Percentiles rank a stretch among this genome's conserved stretches.
Evolutionary conservation across 1,140 invertebrate genomes (phyloP).

Genomic region (Solenopsis fugax): DNA sequence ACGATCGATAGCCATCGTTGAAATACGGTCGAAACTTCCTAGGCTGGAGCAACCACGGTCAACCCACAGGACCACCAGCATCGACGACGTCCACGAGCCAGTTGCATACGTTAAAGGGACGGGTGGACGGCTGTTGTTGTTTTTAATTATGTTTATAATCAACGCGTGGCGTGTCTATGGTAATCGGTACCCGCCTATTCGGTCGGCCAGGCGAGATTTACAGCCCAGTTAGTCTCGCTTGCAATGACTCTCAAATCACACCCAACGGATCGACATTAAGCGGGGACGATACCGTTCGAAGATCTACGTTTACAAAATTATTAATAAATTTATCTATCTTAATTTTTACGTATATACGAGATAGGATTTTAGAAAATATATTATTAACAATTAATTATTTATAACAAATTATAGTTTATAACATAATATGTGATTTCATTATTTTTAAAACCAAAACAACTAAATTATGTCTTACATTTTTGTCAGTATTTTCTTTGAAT

Average conservation of each 20-base stretch:
- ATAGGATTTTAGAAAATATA: not conserved
- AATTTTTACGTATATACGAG: not conserved
- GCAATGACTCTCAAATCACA: slow-evolving; percentile 77
- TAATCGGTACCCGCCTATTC: slow-evolving; percentile 84
- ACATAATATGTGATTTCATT: not conserved
- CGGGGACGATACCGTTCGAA: not conserved
- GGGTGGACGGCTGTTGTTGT: slow-evolving; percentile 81
- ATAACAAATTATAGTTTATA: not conserved
- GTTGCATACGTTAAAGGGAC: slow-evolving; percentile 82
- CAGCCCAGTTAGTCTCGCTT: slow-evolving; percentile 74
- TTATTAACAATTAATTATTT: slow-evolving; percentile 2
- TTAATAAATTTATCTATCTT: not conserved
- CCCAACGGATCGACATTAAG: slow-evolving; percentile 32
- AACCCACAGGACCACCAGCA: slow-evolving; percentile 85
- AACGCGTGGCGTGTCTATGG: slow-evolving; percentile 86
- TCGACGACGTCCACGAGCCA: slow-evolving; percentile 82
- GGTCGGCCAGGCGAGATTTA: slow-evolving; percentile 78
- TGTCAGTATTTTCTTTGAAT: too few species aligned
- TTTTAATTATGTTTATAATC: slow-evolving; percentile 87
- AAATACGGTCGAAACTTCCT: slow-evolving; percentile 72
- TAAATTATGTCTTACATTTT: too few species aligned
- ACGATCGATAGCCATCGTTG: slow-evolving; percentile 55
- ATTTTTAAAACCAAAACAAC: too few species aligned
- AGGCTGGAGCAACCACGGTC: slow-evolving; percentile 69
- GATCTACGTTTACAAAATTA: not conserved